Evolutionary conservation across 35 echinoderm and acorn worm species (phyloP), one percentile per base, ranked within the genome.

Genomic region (Antedon bifida): DNA sequence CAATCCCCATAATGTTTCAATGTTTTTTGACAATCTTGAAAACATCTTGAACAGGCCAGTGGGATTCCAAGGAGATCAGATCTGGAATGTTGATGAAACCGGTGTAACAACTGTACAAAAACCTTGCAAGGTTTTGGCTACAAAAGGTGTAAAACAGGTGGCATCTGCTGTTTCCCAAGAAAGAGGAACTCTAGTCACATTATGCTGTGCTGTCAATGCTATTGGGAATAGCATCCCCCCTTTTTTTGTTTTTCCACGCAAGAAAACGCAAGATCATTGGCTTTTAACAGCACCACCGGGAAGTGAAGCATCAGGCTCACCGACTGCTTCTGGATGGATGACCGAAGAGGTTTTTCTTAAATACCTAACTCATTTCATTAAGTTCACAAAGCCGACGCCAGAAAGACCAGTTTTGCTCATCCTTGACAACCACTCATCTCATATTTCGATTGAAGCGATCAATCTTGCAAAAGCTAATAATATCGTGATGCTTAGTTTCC

Each of bases 11-110:
- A 84, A 84, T 34, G 56, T 84, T 4, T 46, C 46, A n/a, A 0
- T 36, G 45, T 84, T 84, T 34, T 84, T 74, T 36, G 29, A 84
- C 17, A 84, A 85, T 75, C 75, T 85, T 36, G 83, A 85, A 21
- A 77, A 36, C 13, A 31, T 85, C 0, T 35, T 76, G 30, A 85
- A 85, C 10, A 75, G 74, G 30, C 51, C 51, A 26, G 75, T 11
- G n/a, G 36, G 74, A 51, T 84, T 35, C 29, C 73, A 75, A 9
- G 33, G 73, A 29, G 73, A 85, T 77, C 73, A 85, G 23, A 85
- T 85, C n/a, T 85, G 83, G 74, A 85, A 85, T 31, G 31, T 77
- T 8, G 83, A 85, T 42, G 83, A 85, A 36, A 85, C 73, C 11
- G 83, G 83, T n/a, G 83, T 85, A 0, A 85, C 83, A 23, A 85